Evolutionary conservation across 2,888 invertebrate species (phyloP).

Genomic region (Keiferia lycopersicella): DNA sequence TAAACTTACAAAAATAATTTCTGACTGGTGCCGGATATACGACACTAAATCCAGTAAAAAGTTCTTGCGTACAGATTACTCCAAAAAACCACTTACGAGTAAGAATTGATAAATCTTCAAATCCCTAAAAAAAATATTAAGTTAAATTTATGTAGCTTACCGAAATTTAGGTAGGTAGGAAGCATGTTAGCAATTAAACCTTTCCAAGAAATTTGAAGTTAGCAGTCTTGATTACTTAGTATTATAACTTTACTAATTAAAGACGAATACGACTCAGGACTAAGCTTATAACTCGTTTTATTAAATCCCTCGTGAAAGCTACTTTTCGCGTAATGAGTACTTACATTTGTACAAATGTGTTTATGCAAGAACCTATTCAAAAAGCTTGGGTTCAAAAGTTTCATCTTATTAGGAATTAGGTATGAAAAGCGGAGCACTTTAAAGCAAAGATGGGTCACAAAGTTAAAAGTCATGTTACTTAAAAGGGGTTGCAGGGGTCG

Average conservation of each 20-base stretch:
- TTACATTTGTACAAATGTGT: background rate
- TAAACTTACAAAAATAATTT: no score
- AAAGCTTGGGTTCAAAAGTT: conserved; percentile 3
- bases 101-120: no score
- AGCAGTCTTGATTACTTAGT: background rate
- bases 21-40: no score
- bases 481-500: conserved; percentile 75
- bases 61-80: no score
- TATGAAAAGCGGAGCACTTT: conserved; percentile 63
- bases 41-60: no score
- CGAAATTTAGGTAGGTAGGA: no score
- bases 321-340: background rate
- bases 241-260: background rate
- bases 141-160: no score
- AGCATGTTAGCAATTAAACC: background rate
- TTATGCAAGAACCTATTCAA: background rate
- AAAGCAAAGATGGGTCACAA: conserved; percentile 78
- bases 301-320: conserved; percentile 1
- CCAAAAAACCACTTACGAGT: no score
- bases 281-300: background rate
- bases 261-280: background rate
- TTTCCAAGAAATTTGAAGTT: conserved; percentile 2
- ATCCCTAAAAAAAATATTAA: no score
- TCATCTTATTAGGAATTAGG: background rate
- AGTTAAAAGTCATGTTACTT: conserved; percentile 81